Base-by-base conservation (phyloP, 2,113 vertebrate species). In the Salvelinus sp. region DNA sequence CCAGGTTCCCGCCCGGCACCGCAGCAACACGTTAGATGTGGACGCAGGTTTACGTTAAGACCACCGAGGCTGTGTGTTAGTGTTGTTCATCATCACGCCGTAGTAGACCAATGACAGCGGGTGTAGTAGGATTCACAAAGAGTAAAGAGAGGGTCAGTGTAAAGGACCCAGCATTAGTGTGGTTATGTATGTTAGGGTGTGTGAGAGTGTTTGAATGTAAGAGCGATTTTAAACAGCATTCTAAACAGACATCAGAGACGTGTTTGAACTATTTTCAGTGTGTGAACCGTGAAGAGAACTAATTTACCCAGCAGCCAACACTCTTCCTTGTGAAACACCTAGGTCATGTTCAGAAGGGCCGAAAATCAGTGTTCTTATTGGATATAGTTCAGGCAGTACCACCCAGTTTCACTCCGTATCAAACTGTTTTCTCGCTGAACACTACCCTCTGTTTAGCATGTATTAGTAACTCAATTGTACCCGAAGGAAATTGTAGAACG, bases 71-170 rank as follows among this genome's bases (percentile, higher is more conserved):
- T 75, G 30, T 27, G 25, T 81, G 79, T 87, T 88, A 86, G 79
- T 79, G 85, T 84, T 87, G 85, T 92, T 88, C 88, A 92, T 92
- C 88, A 91, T 87, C 68, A 82, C 82, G 79, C 82, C 50, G 50
- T 85, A 77, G 69, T 78, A 10, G 70, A 76, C 77, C 78, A 4
- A 66, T 72, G 83, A 83, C 82, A 57, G 82, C 63, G 74, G 58
- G 74, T 18, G 50, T 54, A 69, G 33, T 73, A 33, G 79, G 81
- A 85, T 82, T 80, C 82, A 84, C 47, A 83, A 76, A 47, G 74
- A 78, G 79, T 80, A 18, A 54, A 14, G 68, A 71, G 77, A 6
- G 72, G 82, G 87, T 90, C 87, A 1, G 23, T 84, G 79, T 69
- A 38, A 83, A 81, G 48, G 60, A 81, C 76, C 81, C 81, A 47